A percentile compares a stretch with the other conserved stretches of the same genome.
Conservation (phyloP, 2,888 invertebrate genomes). For the Sylvicola fuscatus region DNA sequence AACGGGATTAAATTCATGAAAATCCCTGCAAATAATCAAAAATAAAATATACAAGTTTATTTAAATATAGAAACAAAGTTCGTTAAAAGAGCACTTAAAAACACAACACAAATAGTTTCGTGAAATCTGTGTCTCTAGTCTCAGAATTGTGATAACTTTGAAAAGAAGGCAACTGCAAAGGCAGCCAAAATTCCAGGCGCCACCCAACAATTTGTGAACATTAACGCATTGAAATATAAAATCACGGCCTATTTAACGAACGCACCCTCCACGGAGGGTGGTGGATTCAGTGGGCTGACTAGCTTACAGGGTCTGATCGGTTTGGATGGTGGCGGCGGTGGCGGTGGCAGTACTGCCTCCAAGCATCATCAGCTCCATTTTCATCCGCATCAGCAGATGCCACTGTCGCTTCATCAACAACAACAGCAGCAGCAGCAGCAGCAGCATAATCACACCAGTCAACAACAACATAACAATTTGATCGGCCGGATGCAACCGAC, state of each 20-base stretch:
- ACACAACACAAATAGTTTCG: no score
- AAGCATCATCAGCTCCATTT: slow-evolving; percentile 1
- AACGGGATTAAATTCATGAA: no score
- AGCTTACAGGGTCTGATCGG: slow-evolving; percentile 5
- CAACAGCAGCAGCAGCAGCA: slow-evolving; percentile 1
- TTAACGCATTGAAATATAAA: slow-evolving; percentile 1
- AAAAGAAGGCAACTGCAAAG: no score
- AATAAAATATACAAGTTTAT: no score
- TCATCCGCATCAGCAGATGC: not conserved
- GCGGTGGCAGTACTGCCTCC: slow-evolving; percentile 2
- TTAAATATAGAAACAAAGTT: no score
- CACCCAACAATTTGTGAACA: no score
- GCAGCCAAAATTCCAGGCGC: no score
- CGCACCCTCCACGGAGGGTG: slow-evolving; percentile 10
- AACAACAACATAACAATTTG: slow-evolving; percentile 5
- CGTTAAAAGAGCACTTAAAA: no score
- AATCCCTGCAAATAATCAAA: no score
- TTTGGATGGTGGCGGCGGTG: slow-evolving; percentile 2
- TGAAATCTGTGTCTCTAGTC: no score
- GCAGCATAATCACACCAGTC: not conserved
- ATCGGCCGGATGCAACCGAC: slow-evolving; percentile 50
- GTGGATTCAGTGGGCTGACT: slow-evolving; percentile 7
- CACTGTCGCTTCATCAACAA: slow-evolving; percentile 1
- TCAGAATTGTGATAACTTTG: no score
- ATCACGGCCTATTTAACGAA: slow-evolving; percentile 10